phyloP scores from a whole-genome alignment of 2,888 invertebrate genomes.

The Cepaea hortensis region DNA sequence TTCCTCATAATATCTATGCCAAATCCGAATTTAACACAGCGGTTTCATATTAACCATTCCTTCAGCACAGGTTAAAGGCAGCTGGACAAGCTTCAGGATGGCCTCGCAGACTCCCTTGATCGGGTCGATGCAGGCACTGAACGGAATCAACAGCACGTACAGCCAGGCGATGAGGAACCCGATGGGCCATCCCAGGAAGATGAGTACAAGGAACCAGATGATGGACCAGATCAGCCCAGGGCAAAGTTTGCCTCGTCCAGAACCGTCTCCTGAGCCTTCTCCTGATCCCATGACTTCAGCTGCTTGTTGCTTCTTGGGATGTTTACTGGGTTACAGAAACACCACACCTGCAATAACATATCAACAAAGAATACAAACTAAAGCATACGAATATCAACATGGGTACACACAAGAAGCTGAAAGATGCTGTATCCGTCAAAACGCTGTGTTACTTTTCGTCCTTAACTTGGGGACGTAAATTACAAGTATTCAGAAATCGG shows the following conservation, averaged over 20 bases:
- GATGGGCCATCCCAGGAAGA: conserved; percentile 73
- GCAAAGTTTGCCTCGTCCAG: conserved; percentile 52
- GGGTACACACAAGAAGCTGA: too few relatives aligned
- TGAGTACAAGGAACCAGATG: conserved; percentile 72
- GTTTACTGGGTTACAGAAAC: neutral
- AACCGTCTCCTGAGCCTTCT: conserved; percentile 61
- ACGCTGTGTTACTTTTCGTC: too few relatives aligned
- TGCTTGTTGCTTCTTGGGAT: neutral
- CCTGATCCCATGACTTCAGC: conserved; percentile 56
- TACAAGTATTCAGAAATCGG: too few relatives aligned
- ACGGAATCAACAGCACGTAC: conserved; percentile 74
- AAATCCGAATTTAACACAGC: conserved; percentile 55
- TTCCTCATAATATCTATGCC: too few relatives aligned
- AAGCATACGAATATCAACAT: too few relatives aligned
- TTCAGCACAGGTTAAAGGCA: conserved; percentile 71
- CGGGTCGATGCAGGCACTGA: conserved; percentile 69
- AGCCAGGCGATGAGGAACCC: conserved; percentile 72
- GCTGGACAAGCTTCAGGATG: conserved; percentile 69
- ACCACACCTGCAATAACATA: neutral
- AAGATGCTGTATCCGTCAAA: too few relatives aligned
- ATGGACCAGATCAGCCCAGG: conserved; percentile 70
- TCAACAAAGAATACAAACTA: too few relatives aligned
- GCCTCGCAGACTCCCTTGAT: conserved; percentile 69
- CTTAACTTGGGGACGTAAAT: too few relatives aligned
- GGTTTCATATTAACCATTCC: conserved; percentile 73